phyloP scores from a whole-genome alignment of 2,888 invertebrate species.

The Poecilus cupreus region DNA sequence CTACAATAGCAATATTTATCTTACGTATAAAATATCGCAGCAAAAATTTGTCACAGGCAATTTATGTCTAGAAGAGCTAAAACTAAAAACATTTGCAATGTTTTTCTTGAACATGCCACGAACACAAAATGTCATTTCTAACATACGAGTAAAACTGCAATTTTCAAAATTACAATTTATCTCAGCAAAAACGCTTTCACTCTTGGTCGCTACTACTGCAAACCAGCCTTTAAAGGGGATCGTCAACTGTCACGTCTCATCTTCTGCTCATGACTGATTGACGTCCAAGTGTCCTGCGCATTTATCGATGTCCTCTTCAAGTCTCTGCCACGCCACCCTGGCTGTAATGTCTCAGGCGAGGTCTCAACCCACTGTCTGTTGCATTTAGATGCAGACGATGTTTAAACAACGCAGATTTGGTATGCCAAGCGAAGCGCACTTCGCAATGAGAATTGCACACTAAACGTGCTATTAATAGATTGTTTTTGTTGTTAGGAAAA shows the following conservation, averaged over 20 bases:
- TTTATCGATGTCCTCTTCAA: slow-evolving; percentile 35
- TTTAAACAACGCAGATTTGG: not conserved
- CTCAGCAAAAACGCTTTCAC: no score
- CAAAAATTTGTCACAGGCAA: no score
- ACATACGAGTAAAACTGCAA: no score
- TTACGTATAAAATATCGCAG: no score
- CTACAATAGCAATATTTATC: no score
- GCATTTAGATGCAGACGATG: slow-evolving; percentile 33
- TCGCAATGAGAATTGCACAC: not conserved
- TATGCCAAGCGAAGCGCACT: not conserved
- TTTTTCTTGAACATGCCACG: no score
- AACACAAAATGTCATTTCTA: no score
- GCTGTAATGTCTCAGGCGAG: no score
- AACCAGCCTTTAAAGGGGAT: slow-evolving; percentile 1
- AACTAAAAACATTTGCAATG: no score
- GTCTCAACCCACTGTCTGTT: not conserved
- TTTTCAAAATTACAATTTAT: no score
- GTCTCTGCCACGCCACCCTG: slow-evolving; percentile 2
- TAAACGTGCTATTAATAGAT: not conserved
- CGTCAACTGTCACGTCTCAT: slow-evolving; percentile 1
- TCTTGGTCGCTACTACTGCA: not conserved
- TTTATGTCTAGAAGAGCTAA: no score
- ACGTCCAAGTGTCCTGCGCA: slow-evolving; percentile 17
- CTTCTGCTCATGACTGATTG: slow-evolving; percentile 38
- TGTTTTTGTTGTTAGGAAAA: not conserved